Evolutionary conservation across 2,113 vertebrate species (phyloP).

Genomic region (Nothoprocta pentlandii): DNA sequence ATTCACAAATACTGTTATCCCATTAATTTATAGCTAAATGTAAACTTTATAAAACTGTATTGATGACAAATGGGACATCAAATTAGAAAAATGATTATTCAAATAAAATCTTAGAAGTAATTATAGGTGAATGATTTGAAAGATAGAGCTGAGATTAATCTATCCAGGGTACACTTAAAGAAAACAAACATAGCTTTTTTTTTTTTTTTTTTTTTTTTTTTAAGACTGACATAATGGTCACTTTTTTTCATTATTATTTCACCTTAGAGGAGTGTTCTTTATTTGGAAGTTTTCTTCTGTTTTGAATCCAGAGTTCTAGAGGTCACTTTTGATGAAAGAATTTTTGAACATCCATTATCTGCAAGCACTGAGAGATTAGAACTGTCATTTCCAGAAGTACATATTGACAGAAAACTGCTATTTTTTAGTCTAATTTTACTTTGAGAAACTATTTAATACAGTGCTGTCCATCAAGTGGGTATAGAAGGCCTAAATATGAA

Average conservation of each 20-base stretch:
- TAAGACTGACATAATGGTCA: neutral
- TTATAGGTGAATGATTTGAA: neutral
- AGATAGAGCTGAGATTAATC: neutral
- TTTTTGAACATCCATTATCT: conserved; percentile 59
- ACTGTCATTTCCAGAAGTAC: conserved; percentile 60
- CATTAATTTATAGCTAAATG: neutral
- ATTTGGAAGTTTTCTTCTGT: conserved; percentile 3
- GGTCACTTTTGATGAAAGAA: conserved; percentile 59
- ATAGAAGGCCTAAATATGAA: conserved; percentile 51
- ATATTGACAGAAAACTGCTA: conserved; percentile 60
- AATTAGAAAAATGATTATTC: neutral
- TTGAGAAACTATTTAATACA: conserved; percentile 67
- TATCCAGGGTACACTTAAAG: neutral
- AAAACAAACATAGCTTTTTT: neutral
- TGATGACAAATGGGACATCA: neutral
- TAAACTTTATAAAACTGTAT: neutral
- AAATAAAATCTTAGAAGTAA: neutral
- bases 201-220: neutral
- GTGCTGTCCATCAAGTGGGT: conserved; percentile 55
- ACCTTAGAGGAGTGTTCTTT: neutral
- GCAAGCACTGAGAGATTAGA: conserved; percentile 57
- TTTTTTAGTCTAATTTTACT: conserved; percentile 68
- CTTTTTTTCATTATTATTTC: neutral
- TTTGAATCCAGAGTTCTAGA: conserved; percentile 25
- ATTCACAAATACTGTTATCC: neutral